Evolutionary conservation across 2,888 invertebrate species (phyloP).

Genomic region (Plagodis pulveraria): DNA sequence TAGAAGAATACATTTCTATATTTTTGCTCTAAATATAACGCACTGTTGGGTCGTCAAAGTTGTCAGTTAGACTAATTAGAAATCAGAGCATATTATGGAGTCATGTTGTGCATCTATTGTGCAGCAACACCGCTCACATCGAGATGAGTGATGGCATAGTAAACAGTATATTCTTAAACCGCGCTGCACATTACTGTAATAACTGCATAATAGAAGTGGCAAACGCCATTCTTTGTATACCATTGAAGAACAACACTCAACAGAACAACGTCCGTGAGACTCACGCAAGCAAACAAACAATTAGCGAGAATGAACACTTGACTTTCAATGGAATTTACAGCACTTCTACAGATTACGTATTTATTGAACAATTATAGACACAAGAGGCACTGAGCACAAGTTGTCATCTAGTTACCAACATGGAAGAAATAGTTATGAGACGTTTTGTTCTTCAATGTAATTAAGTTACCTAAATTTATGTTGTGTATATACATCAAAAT

Average conservation of each 20-base stretch:
- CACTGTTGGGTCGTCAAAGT: too few relatives aligned
- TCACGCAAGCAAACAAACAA: slow-evolving; percentile 19
- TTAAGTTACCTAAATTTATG: too few relatives aligned
- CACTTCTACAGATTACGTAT: slow-evolving; percentile 8
- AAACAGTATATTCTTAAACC: not conserved
- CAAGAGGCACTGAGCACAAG: not conserved
- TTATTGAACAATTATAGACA: slow-evolving; percentile 3
- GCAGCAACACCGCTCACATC: too few relatives aligned
- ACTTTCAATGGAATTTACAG: slow-evolving; percentile 12
- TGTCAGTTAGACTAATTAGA: too few relatives aligned
- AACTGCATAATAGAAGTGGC: slow-evolving; percentile 8
- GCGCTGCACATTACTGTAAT: not conserved
- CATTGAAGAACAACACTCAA: slow-evolving; percentile 16
- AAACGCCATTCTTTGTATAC: slow-evolving; percentile 13
- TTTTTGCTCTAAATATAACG: too few relatives aligned
- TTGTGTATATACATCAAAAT: too few relatives aligned
- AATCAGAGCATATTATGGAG: too few relatives aligned
- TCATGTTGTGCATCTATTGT: too few relatives aligned
- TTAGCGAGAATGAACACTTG: slow-evolving; percentile 17
- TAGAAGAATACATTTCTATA: too few relatives aligned
- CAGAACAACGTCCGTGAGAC: slow-evolving; percentile 3
- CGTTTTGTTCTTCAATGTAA: too few relatives aligned
- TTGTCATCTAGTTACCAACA: slow-evolving; percentile 6
- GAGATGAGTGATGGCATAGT: too few relatives aligned
- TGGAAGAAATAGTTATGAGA: not conserved